Base-by-base conservation (phyloP, 2,113 vertebrate genomes). In the Ictalurus punctatus region DNA sequence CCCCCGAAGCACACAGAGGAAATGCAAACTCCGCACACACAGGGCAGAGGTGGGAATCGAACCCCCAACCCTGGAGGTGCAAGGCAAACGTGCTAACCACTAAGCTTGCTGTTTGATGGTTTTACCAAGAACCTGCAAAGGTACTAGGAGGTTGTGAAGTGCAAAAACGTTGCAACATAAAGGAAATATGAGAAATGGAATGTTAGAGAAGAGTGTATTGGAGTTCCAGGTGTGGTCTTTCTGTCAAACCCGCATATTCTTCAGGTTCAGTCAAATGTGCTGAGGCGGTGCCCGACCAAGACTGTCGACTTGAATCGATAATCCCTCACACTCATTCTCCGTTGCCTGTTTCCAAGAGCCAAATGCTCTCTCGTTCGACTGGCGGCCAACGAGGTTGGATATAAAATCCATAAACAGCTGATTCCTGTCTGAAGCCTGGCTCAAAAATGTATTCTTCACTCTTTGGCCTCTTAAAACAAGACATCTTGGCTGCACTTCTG, bases 391-490 rank as follows among this genome's bases (percentile, higher is more conserved):
- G 2, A 79, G 73, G 23, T 86, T 48, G 61, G 74, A 87, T 79
- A 79, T 63, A 87, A 79, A 87, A 87, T 87, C 74, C 86, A 63
- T 87, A 80, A 80, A 61, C 76, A 87, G 65, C 65, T 71, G 56
- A 86, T 86, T 86, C 85, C 58, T 86, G 58, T 86, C 56, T 40
- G 58, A 87, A 63, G 34, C 3, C 59, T 54, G 86, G 40, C 58
- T 80, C 40, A n/a, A 25, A 79, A 87, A 87, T 65, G 25, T 79
- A 87, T 63, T 78, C 34, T 44, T 86, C 34, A 40, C 85, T 37
- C 63, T 1, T 34, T 56, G 65, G 65, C 27, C 34, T 54, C 27
- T 85, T 34, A 61, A 85, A 44, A 56, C 84, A 85, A 17, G 0
- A 30, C 27, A 21, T 56, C 84, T 85, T 71, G 67, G n/a, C 65